These are phyloP conservation scores for Orthonyx spaldingii DNA, from an alignment of 2,113 vertebrate genomes.

Conservation along the genomic window DNA sequence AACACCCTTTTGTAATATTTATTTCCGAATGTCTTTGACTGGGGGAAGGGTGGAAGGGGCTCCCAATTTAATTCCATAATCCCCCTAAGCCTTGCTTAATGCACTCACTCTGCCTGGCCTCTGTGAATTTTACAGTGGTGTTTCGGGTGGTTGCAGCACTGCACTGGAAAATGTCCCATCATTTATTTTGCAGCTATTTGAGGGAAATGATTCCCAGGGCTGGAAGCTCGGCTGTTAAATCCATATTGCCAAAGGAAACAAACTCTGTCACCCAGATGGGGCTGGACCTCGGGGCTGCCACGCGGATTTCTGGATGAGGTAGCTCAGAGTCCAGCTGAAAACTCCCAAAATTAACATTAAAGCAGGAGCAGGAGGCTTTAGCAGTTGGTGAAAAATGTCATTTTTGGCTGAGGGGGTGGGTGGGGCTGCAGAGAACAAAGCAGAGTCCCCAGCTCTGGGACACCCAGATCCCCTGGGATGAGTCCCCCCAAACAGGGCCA, in stretches of 20 bases:
- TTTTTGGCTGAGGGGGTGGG: not conserved
- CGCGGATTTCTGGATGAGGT: not conserved
- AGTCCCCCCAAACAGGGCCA: not conserved
- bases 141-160: slow-evolving; percentile 10
- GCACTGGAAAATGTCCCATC: slow-evolving; percentile 4
- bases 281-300: not conserved
- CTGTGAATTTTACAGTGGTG: not conserved
- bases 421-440: not conserved
- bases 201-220: not conserved
- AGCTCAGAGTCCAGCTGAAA: not conserved
- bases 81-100: slow-evolving; percentile 46
- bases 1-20: not conserved
- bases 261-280: not conserved
- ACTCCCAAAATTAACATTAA: not conserved
- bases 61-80: slow-evolving; percentile 54
- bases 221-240: not conserved
- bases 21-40: not conserved
- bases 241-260: not conserved
- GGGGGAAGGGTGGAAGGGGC: slow-evolving; percentile 46
- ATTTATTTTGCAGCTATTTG: slow-evolving; percentile 14
- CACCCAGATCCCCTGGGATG: rapidly evolving
- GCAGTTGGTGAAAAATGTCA: not conserved
- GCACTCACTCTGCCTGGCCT: not conserved
- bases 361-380: not conserved
- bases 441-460: not conserved